Percentiles rank a stretch among this genome's conserved stretches.
phyloP scores from a whole-genome alignment of 2,888 invertebrate species.

The Schizotus pectinicornis region DNA sequence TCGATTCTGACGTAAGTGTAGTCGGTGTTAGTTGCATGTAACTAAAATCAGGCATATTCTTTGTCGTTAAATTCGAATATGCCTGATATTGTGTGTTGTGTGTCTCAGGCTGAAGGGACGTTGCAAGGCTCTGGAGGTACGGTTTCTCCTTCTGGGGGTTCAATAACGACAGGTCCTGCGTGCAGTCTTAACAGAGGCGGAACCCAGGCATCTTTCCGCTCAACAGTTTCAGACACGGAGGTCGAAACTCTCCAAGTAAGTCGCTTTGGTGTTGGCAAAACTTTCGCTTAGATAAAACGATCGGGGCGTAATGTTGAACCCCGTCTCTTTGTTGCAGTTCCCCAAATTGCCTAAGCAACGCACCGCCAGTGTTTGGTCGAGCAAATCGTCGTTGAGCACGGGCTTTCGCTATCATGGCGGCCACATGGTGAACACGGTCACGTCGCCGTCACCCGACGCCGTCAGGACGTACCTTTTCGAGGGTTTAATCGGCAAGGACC shows the following conservation, averaged over 20 bases:
- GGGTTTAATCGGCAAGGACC: conserved; percentile 81
- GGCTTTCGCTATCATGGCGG: conserved; percentile 89
- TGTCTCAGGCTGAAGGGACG: conserved; percentile 65
- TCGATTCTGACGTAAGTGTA: conserved; percentile 85
- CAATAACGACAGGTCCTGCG: conserved; percentile 78
- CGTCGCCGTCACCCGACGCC: conserved; percentile 89
- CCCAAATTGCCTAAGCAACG: conserved; percentile 77
- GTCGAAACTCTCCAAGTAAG: conserved; percentile 88
- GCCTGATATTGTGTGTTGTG: conserved; percentile 52
- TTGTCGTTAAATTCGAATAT: conserved; percentile 33
- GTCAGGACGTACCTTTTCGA: conserved; percentile 92
- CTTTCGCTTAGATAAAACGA: neutral
- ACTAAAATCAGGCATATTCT: conserved; percentile 32
- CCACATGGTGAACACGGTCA: conserved; percentile 81
- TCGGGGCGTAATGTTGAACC: too few relatives aligned
- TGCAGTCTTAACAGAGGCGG: conserved; percentile 75
- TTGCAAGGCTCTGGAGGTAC: conserved; percentile 70
- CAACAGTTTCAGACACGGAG: conserved; percentile 94
- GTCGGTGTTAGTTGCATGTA: conserved; percentile 22
- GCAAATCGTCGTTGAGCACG: conserved; percentile 86
- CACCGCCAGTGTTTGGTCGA: conserved; percentile 89
- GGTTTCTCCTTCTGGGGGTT: conserved; percentile 71
- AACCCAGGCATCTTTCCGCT: conserved; percentile 78
- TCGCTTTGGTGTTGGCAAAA: conserved; percentile 38
- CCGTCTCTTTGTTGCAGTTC: conserved; percentile 61